Percentiles rank a stretch among this genome's conserved stretches.
Conservation (phyloP, 2,888 invertebrate species). For the Tipula lateralis region DNA sequence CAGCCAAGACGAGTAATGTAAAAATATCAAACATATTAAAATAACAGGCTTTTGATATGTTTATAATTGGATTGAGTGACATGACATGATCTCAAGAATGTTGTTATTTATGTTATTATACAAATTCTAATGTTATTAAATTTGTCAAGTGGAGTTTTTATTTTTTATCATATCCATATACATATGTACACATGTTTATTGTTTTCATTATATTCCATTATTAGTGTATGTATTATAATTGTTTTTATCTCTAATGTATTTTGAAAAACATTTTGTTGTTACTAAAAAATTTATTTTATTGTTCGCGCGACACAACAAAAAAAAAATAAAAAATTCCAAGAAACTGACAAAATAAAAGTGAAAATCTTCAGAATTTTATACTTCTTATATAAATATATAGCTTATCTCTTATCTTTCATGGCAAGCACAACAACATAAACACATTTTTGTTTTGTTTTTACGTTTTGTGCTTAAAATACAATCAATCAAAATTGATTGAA, state of each 20-base stretch:
- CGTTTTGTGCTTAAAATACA: background rate
- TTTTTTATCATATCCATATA: background rate
- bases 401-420: background rate
- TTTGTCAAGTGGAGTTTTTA: background rate
- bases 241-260: background rate
- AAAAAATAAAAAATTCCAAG: background rate
- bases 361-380: background rate
- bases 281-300: background rate
- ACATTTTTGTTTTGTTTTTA: background rate
- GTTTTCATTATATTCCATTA: background rate
- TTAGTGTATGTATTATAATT: background rate
- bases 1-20: too few species aligned
- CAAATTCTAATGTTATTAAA: background rate
- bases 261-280: background rate
- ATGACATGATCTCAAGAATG: background rate
- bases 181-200: background rate
- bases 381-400: background rate
- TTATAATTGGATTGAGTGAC: background rate
- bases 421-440: background rate
- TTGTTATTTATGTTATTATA: background rate
- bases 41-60: background rate
- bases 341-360: background rate
- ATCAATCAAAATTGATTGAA: conserved; percentile 9
- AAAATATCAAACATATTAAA: background rate
- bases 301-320: background rate